phyloP scores from a whole-genome alignment of 2,888 invertebrate genomes.

The Serripes groenlandicus region DNA sequence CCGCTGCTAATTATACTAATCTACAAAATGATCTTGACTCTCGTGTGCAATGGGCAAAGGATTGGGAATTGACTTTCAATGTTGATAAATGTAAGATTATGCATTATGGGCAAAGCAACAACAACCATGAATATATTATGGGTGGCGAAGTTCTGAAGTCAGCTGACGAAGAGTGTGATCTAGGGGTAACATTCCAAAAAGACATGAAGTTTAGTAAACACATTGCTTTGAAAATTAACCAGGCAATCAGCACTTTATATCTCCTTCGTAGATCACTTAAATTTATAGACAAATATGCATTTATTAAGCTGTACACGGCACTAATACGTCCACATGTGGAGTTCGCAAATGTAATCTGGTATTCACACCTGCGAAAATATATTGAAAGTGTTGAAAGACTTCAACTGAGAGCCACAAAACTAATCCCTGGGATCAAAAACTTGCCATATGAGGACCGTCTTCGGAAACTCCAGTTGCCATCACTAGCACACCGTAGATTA shows the following conservation, averaged over 20 bases:
- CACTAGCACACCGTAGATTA: constrained; percentile 21
- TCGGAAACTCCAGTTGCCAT: constrained; percentile 24
- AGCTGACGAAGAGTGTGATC: background rate
- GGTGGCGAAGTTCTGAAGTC: no score
- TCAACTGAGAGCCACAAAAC: constrained; percentile 37
- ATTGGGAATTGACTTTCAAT: constrained; percentile 25
- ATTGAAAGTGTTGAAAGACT: constrained; percentile 35
- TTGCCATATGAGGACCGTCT: constrained; percentile 34
- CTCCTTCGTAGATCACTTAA: background rate
- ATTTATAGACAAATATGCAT: background rate
- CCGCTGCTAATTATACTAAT: constrained; percentile 7
- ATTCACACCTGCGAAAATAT: background rate
- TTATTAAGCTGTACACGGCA: no score
- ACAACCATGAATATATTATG: no score
- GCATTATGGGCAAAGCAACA: constrained; percentile 6
- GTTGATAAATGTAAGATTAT: constrained; percentile 1
- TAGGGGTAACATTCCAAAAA: background rate
- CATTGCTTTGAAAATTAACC: background rate
- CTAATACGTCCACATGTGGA: no score
- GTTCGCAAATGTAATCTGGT: background rate
- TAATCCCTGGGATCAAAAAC: constrained; percentile 20
- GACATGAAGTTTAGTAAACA: background rate
- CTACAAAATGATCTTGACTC: constrained; percentile 30
- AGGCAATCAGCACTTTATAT: background rate
- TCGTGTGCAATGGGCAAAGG: constrained; percentile 13